phyloP scores from a whole-genome alignment of 1,140 invertebrate species.

The Hydropsyche tenuis region DNA sequence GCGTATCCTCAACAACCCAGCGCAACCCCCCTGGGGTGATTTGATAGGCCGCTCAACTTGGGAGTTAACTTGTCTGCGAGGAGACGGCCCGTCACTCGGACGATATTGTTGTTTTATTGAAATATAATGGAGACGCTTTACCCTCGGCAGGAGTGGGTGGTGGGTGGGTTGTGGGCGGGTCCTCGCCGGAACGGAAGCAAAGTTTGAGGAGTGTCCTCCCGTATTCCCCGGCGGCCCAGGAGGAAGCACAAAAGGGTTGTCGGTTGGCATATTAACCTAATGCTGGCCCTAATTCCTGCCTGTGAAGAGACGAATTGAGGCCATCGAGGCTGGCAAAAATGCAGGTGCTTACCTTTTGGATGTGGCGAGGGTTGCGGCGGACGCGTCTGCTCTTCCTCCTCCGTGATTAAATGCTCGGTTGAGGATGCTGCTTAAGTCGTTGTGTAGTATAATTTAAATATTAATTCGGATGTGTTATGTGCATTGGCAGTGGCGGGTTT shows the following conservation, averaged over 20 bases:
- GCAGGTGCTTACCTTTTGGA: not conserved
- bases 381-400: too few relatives aligned
- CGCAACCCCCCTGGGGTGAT: not conserved
- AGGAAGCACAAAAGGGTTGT: conserved; percentile 27
- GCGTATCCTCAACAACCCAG: not conserved
- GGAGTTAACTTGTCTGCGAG: not conserved
- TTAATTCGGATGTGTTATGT: too few relatives aligned
- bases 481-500: too few relatives aligned
- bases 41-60: conserved; percentile 20
- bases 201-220: conserved; percentile 27
- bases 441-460: too few relatives aligned
- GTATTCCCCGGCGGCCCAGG: conserved; percentile 27
- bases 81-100: conserved; percentile 7
- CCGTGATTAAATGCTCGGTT: too few relatives aligned
- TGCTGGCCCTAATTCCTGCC: conserved; percentile 4
- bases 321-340: too few relatives aligned
- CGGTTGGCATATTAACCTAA: conserved; percentile 35
- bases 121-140: conserved; percentile 11
- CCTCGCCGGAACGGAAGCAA: too few relatives aligned
- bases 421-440: too few relatives aligned
- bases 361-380: too few relatives aligned
- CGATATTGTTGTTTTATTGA: conserved; percentile 13
- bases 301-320: too few relatives aligned
- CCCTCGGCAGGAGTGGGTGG: not conserved
- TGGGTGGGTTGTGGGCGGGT: not conserved